Conservation (phyloP, 2,888 invertebrate genomes). For the Empis livida region DNA sequence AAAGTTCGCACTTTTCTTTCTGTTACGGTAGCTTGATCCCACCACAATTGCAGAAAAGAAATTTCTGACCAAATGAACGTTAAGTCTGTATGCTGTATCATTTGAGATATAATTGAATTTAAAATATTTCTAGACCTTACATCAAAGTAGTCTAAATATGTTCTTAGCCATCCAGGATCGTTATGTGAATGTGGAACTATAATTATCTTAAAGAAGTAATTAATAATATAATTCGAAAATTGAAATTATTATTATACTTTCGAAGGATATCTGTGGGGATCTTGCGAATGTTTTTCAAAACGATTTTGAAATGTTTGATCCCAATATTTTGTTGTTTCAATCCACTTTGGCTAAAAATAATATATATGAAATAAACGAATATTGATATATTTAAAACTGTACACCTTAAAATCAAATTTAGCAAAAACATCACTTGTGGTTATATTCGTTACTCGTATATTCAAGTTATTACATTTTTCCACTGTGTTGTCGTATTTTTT, state of each 20-base stretch:
- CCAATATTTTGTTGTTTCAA: slow-evolving; percentile 82
- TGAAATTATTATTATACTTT: slow-evolving; percentile 44
- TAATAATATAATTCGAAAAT: slow-evolving; percentile 6
- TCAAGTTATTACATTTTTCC: no score
- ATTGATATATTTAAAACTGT: slow-evolving; percentile 10
- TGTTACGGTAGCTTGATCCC: slow-evolving; percentile 81
- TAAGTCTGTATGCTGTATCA: slow-evolving; percentile 77
- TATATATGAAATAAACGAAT: no score
- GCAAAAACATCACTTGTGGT: slow-evolving; percentile 61
- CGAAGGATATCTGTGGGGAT: slow-evolving; percentile 56
- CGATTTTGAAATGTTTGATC: slow-evolving; percentile 75
- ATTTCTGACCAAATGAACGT: slow-evolving; percentile 94
- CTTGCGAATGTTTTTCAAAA: slow-evolving; percentile 59
- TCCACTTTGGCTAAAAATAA: slow-evolving; percentile 70
- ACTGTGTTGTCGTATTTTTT: no score
- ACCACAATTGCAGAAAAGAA: slow-evolving; percentile 80
- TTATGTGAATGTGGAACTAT: slow-evolving; percentile 93
- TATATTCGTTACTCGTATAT: slow-evolving; percentile 45
- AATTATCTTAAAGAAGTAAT: slow-evolving; percentile 54
- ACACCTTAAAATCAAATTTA: slow-evolving; percentile 71
- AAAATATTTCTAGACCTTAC: slow-evolving; percentile 79
- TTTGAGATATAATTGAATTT: slow-evolving; percentile 55
- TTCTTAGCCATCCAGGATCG: slow-evolving; percentile 96
- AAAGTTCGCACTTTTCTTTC: slow-evolving; percentile 50
- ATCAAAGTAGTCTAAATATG: slow-evolving; percentile 91